Percentiles rank a stretch among this genome's conserved stretches.
These are phyloP conservation scores for Probaryconus sp. DNA, from an alignment of 1,140 invertebrate genomes.

Conservation along the genomic window DNA sequence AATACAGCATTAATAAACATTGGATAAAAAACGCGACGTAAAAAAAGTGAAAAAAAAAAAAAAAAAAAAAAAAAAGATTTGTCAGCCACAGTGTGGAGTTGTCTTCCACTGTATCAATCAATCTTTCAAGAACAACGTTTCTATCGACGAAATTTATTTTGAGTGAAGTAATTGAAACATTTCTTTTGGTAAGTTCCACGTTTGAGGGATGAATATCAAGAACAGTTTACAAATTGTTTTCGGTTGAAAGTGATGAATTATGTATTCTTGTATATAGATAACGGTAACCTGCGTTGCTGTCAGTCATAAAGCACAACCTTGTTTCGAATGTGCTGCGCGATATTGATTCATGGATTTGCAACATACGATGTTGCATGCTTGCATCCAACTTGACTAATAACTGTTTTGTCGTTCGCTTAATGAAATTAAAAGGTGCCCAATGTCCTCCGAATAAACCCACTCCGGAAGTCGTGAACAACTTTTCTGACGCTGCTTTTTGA, in stretches of 20 bases:
- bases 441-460: background rate
- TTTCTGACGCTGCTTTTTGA: too few species aligned
- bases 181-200: slow-evolving; percentile 38
- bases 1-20: too few species aligned
- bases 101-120: too few species aligned
- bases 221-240: slow-evolving; percentile 59
- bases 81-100: too few species aligned
- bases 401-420: slow-evolving; percentile 38
- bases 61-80: too few species aligned
- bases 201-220: slow-evolving; percentile 53
- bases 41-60: too few species aligned
- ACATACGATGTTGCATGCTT: slow-evolving; percentile 38
- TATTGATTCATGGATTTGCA: slow-evolving; percentile 53
- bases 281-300: slow-evolving; percentile 39
- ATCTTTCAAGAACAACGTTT: background rate
- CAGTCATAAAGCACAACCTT: slow-evolving; percentile 49
- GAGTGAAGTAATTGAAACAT: slow-evolving; percentile 56
- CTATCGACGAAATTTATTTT: slow-evolving; percentile 19
- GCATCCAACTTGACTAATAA: slow-evolving; percentile 32
- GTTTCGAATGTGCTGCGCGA: slow-evolving; percentile 37
- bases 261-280: slow-evolving; percentile 49
- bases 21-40: too few species aligned
- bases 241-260: slow-evolving; percentile 55
- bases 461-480: slow-evolving; percentile 4
- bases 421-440: slow-evolving; percentile 33